Evolutionary conservation across 1,140 invertebrate genomes (phyloP).

Genomic region (Holotrichia oblita): DNA sequence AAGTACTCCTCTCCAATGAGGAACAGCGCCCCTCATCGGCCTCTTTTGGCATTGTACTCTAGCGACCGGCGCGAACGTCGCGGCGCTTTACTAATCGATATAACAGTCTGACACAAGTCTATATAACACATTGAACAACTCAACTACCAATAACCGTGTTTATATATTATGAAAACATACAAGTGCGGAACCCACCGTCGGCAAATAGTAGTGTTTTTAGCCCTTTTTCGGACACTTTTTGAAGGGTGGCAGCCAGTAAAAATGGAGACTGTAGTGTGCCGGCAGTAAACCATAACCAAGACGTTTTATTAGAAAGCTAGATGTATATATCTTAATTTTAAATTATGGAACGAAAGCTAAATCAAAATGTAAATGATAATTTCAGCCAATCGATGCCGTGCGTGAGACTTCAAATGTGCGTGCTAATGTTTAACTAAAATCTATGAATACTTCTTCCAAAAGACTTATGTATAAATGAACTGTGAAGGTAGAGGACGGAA

Average conservation of each 20-base stretch:
- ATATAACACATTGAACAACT: constrained; percentile 51
- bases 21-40: constrained; percentile 42
- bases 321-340: not conserved
- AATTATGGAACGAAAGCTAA: not conserved
- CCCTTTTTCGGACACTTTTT: constrained; percentile 1
- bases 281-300: not conserved
- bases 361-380: constrained; percentile 4
- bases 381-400: not conserved
- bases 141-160: constrained; percentile 48
- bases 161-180: constrained; percentile 39
- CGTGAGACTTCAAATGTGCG: constrained; percentile 10
- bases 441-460: not conserved
- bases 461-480: not conserved
- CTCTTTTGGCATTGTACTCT: constrained; percentile 49
- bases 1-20: constrained; percentile 9
- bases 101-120: constrained; percentile 57
- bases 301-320: not conserved
- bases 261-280: constrained; percentile 11
- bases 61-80: constrained; percentile 54
- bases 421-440: not conserved
- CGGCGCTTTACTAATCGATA: constrained; percentile 55
- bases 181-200: constrained; percentile 33
- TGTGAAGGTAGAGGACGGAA: not conserved
- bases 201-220: constrained; percentile 20
- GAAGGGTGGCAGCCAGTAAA: constrained; percentile 30